Evolutionary conservation across 1,140 invertebrate species (phyloP).

Genomic region (Vanessa tameamea): DNA sequence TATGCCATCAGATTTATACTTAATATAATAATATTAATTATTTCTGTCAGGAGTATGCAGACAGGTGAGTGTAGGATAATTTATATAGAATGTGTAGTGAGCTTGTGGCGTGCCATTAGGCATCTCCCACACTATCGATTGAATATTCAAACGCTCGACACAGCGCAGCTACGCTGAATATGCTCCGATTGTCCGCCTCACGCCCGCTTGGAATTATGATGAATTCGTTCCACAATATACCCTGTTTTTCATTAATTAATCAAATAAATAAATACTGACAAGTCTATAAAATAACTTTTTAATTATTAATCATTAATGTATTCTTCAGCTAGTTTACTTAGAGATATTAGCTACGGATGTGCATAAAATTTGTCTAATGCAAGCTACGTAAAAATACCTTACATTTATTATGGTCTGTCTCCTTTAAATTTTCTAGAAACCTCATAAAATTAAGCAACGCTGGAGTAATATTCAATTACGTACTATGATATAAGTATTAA

Average conservation of each 20-base stretch:
- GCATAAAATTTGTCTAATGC: no score
- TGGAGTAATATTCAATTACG: no score
- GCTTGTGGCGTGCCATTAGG: slow-evolving; percentile 39
- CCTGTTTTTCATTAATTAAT: background rate
- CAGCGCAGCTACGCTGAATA: slow-evolving; percentile 41
- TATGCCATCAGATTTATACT: background rate
- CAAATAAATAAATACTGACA: no score
- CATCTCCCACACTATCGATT: slow-evolving; percentile 50
- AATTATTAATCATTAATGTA: no score
- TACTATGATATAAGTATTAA: no score
- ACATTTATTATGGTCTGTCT: no score
- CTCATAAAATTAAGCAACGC: no score
- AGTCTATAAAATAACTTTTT: no score
- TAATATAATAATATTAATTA: background rate
- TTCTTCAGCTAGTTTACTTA: no score
- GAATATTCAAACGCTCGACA: slow-evolving; percentile 50
- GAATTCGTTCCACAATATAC: background rate
- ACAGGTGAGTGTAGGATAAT: slow-evolving; percentile 10
- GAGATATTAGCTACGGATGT: no score
- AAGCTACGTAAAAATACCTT: no score
- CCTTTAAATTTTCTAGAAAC: no score
- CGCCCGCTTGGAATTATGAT: slow-evolving; percentile 17
- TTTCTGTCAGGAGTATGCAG: background rate
- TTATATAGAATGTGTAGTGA: slow-evolving; percentile 21
- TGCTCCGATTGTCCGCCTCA: slow-evolving; percentile 25